phyloP scores from a whole-genome alignment of 2,888 invertebrate species.

The Dione vanillae region DNA sequence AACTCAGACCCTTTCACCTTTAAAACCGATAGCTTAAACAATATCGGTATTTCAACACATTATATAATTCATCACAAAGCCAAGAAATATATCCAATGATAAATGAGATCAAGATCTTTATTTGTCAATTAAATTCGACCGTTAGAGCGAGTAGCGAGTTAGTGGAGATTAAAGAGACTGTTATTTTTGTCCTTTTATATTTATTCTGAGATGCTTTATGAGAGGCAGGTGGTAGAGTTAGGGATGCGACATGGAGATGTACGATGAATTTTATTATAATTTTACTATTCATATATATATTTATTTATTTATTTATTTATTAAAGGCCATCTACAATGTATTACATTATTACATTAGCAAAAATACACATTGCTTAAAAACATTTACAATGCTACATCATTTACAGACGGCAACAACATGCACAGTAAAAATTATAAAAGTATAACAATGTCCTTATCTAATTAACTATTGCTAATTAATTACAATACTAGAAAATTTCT shows the following conservation, averaged over 20 bases:
- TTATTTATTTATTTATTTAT: no score
- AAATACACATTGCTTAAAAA: no score
- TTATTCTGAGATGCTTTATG: conserved; percentile 64
- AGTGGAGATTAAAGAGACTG: conserved; percentile 60
- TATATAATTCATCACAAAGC: conserved; percentile 22
- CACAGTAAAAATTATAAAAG: no score
- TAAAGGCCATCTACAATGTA: no score
- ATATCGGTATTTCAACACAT: conserved; percentile 21
- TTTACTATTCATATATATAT: conserved; percentile 18
- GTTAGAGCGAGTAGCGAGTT: conserved; percentile 53
- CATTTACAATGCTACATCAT: no score
- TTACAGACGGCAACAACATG: no score
- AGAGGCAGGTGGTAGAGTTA: conserved; percentile 58
- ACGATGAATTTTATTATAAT: conserved; percentile 33
- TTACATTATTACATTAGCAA: no score
- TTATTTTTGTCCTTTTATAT: conserved; percentile 61
- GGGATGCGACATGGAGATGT: conserved; percentile 36
- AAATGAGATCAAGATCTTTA: conserved; percentile 47
- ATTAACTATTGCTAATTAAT: no score
- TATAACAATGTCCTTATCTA: no score
- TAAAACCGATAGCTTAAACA: neutral
- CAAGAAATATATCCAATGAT: conserved; percentile 25
- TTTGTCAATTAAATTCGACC: conserved; percentile 52
- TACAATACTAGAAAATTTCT: no score
- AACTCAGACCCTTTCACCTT: conserved; percentile 3